Base-by-base conservation (phyloP, 1,140 invertebrate genomes). In the Drosophila bocki region DNA sequence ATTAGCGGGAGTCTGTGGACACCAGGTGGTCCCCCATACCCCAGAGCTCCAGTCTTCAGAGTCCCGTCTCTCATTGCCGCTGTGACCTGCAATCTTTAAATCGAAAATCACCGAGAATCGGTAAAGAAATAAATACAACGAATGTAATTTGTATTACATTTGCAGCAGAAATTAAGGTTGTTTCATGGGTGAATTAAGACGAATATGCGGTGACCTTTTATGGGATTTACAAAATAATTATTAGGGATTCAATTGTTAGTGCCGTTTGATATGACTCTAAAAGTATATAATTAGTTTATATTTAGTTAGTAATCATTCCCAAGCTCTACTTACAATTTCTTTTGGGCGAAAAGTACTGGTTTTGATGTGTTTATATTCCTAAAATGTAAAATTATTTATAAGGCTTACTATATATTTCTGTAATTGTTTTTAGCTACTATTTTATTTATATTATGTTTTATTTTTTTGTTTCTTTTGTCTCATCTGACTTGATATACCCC, bases 1-100 rank as follows among this genome's bases (percentile, higher is more conserved):
- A 90, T 90, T 90, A 90, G 85, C 71, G 78, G 69, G 68, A 32
- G 54, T 74, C 65, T 61, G 78, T 65, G 67, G 74, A 84, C 85
- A 79, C 85, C 85, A 90, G 85, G 85, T 90, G 85, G 85, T 90
- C 85, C 81, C 59, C 19, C 33, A 54, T 17, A 19, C n/a, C 41
- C 22, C n/a, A 33, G 32, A 35, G 29, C 4, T 17, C 17, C 50
- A 12, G 51, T 15, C 12, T 54, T 37, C 69, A 15, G 42, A 11
- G 41, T 72, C 17, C 17, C 22, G 29, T 29, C 41, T 29, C 54
- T 62, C 22, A 53, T 60, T 17, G 54, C 39, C 48, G 17, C 26
- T 51, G 57, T 35, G 35, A 42, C 75, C 68, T 17, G 44, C 54
- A 65, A 82, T 75, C 78, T 64, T 54, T 45, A 78, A 78, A 78